Conservation (phyloP, 2,888 invertebrate genomes). For the Dastarcus helophoroides region DNA sequence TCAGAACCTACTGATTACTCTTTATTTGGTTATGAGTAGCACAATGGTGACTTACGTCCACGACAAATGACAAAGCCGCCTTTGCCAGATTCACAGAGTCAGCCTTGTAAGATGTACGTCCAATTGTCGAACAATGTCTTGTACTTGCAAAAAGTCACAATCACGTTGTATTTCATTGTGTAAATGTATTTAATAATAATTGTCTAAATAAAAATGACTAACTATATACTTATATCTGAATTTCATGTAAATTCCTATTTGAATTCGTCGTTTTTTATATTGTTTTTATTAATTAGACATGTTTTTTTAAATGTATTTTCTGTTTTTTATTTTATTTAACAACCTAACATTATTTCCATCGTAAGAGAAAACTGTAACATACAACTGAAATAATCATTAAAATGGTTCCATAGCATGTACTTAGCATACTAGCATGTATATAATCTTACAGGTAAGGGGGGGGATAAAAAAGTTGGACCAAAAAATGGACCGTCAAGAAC, state of each 20-base stretch:
- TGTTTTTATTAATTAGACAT: not conserved
- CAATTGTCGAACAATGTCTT: constrained; percentile 13
- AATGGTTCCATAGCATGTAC: constrained; percentile 2
- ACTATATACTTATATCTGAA: constrained; percentile 1
- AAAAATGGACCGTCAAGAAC: constrained; percentile 10
- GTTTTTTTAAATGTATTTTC: constrained; percentile 3
- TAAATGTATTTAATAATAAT: constrained; percentile 11
- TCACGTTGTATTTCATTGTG: constrained; percentile 9
- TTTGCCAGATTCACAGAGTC: too few relatives aligned
- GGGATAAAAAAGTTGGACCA: constrained; percentile 3
- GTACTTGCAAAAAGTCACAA: constrained; percentile 12
- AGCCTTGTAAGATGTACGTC: constrained; percentile 12
- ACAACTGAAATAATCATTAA: constrained; percentile 5
- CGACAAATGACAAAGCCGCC: constrained; percentile 12
- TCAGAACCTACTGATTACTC: constrained; percentile 10
- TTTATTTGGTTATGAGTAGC: constrained; percentile 8
- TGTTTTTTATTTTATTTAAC: constrained; percentile 1
- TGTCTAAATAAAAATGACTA: too few relatives aligned
- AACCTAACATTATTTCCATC: not conserved
- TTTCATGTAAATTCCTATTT: constrained; percentile 4
- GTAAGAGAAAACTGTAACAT: constrained; percentile 4
- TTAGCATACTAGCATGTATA: not conserved
- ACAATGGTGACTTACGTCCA: too few relatives aligned
- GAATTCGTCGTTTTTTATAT: not conserved
- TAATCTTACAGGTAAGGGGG: too few relatives aligned